Base-by-base conservation (phyloP, 2,113 vertebrate species). In the Ciconia boyciana region DNA sequence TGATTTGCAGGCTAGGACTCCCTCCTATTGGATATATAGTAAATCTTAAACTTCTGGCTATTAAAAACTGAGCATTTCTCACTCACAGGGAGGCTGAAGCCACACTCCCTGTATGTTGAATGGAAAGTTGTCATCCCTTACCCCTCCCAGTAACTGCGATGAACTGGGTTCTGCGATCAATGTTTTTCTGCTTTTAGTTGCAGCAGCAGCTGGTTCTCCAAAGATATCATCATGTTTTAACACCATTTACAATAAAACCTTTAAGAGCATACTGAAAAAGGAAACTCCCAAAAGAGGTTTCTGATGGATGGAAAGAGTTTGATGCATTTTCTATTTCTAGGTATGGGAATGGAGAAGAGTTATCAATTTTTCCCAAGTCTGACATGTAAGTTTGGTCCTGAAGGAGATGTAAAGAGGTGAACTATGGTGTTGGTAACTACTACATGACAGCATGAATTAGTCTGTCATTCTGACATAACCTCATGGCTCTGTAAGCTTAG, bases 291-390 rank as follows among this genome's bases (percentile, higher is more conserved):
- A 41, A 93, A 90, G 96, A 76, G 44, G 6, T 52, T 89, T 90
- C 60, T 93, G 80, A 95, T 76, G 66, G 84, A 95, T 61, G 26
- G 75, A 66, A 79, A 83, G 74, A 87, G 25, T 91, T 91, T 85
- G 85, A 94, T 64, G 58, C 18, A 43, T 92, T 91, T 94, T 90
- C 80, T 91, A 41, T 93, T 95, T 95, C 87, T 75, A 91, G 64
- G n/a, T 44, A 68, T 69, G 39, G 43, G 49, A 89, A 77, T 15
- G 41, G 52, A 94, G 51, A 90, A 39, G 25, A 95, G 24, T 87
- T 71, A 95, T 46, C 87, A 87, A n/a, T 93, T 93, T 86, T 95
- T 70, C 18, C 44, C 1, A 1, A 88, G 58, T 83, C 51, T 86
- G 54, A 81, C 0, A 25, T 12, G 32, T 48, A 90, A 81, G 39